A percentile compares a stretch with the other conserved stretches of the same genome.
These are phyloP conservation scores for Atherinomorus stipes DNA, from an alignment of 2,113 vertebrate species.

Conservation along the genomic window DNA sequence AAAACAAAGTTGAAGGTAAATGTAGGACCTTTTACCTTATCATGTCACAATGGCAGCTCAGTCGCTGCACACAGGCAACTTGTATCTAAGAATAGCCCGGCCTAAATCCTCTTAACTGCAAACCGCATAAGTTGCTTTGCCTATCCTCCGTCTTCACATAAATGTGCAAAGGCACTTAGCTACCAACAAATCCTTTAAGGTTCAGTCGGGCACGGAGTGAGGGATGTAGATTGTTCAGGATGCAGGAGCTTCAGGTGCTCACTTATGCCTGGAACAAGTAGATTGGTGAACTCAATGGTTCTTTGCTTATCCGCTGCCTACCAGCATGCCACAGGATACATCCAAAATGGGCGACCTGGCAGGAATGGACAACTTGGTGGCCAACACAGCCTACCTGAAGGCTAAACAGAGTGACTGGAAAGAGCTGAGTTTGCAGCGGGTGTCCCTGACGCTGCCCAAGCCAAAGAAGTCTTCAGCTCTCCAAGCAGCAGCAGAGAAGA, in stretches of 20 bases:
- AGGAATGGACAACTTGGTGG: conserved; percentile 90
- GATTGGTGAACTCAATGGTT: conserved; percentile 7
- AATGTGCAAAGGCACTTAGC: conserved; percentile 63
- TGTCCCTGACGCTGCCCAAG: conserved; percentile 82
- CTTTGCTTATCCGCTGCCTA: neutral
- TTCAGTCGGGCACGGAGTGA: conserved; percentile 18
- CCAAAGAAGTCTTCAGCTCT: conserved; percentile 70
- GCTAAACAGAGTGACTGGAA: conserved; percentile 83
- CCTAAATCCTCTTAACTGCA: conserved; percentile 79
- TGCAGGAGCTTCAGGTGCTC: conserved; percentile 26
- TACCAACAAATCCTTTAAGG: conserved; percentile 64
- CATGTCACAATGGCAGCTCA: neutral
- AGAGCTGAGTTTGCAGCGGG: conserved; percentile 85
- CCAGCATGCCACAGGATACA: conserved; percentile 6
- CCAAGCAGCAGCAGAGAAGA: conserved; percentile 45
- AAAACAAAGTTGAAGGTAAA: too few species aligned
- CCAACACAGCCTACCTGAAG: conserved; percentile 91
- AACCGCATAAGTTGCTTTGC: conserved; percentile 76
- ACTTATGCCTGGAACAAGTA: conserved; percentile 13
- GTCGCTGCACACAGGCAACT: conserved; percentile 34
- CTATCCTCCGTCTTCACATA: conserved; percentile 38
- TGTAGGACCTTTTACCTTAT: conserved; percentile 17
- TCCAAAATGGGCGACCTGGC: conserved; percentile 87
- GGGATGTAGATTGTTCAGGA: conserved; percentile 13
- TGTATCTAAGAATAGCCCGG: conserved; percentile 70